Evolutionary conservation across 1,140 invertebrate genomes (phyloP).

Genomic region (Leptinotarsa lineolata): DNA sequence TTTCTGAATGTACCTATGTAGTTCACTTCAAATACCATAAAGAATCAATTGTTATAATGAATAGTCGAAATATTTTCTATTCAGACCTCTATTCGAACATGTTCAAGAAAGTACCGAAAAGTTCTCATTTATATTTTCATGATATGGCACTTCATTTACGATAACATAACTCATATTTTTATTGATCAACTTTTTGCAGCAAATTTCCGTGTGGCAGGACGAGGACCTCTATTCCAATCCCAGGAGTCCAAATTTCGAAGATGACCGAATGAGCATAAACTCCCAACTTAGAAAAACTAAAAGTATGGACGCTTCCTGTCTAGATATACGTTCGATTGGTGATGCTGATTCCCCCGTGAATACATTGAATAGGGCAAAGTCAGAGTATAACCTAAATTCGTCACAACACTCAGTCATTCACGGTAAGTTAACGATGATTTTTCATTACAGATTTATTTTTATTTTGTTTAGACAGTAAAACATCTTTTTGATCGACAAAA

Average conservation of each 20-base stretch:
- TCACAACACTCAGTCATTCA: constrained; percentile 63
- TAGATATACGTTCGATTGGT: constrained; percentile 76
- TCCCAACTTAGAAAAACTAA: constrained; percentile 83
- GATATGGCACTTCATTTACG: too few species aligned
- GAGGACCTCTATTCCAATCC: constrained; percentile 74
- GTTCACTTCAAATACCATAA: too few species aligned
- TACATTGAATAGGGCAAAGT: constrained; percentile 77
- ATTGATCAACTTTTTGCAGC: constrained; percentile 57
- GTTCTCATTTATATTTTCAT: too few species aligned
- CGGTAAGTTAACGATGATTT: constrained; percentile 51
- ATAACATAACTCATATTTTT: too few species aligned
- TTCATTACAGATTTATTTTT: too few species aligned
- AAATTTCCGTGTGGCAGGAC: constrained; percentile 79
- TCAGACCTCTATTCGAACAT: too few species aligned
- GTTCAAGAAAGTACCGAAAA: too few species aligned
- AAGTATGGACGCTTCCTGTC: constrained; percentile 84
- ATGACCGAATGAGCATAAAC: constrained; percentile 65
- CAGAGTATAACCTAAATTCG: constrained; percentile 81
- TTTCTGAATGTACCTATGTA: too few species aligned
- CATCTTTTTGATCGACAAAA: too few species aligned
- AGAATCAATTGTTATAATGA: too few species aligned
- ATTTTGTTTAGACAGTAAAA: too few species aligned
- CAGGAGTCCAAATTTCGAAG: constrained; percentile 60
- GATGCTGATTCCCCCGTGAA: constrained; percentile 63
- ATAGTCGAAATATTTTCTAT: too few species aligned